Evolutionary conservation across 2,113 vertebrate species (phyloP).

Genomic region (Cheirogaleus medius): DNA sequence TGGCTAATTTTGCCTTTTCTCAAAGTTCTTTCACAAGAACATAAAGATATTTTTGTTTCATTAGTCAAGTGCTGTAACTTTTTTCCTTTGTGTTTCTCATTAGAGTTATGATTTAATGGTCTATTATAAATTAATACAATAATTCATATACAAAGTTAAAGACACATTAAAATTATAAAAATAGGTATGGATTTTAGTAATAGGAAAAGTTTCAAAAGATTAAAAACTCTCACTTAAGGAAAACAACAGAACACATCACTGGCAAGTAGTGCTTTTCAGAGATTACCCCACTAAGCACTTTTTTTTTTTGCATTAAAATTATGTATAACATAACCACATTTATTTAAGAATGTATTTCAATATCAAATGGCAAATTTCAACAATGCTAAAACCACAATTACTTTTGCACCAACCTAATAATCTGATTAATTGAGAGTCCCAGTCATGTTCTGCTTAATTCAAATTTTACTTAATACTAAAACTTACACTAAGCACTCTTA

Average conservation of each 20-base stretch:
- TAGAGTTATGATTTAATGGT: slow-evolving; percentile 7
- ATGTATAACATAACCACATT: too few relatives aligned
- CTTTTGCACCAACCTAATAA: too few relatives aligned
- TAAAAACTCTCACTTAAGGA: neutral
- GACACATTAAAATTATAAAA: neutral
- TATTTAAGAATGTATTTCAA: too few relatives aligned
- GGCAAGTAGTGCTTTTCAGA: neutral
- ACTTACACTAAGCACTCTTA: too few relatives aligned
- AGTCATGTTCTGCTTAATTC: too few relatives aligned
- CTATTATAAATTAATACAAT: neutral
- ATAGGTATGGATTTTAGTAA: neutral
- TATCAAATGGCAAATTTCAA: too few relatives aligned
- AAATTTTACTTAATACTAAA: too few relatives aligned
- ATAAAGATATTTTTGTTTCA: slow-evolving; percentile 27
- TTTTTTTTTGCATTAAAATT: too few relatives aligned
- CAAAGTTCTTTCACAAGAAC: neutral
- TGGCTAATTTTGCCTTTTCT: neutral
- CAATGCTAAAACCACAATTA: too few relatives aligned
- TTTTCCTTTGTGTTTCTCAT: neutral
- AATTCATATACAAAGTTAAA: neutral
- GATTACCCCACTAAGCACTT: neutral
- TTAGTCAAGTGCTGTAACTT: neutral
- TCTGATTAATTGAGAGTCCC: too few relatives aligned
- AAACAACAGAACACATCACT: neutral
- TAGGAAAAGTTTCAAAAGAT: neutral